Conservation (phyloP, 2,888 invertebrate species). For the Caenorhabditis sulstoni region DNA sequence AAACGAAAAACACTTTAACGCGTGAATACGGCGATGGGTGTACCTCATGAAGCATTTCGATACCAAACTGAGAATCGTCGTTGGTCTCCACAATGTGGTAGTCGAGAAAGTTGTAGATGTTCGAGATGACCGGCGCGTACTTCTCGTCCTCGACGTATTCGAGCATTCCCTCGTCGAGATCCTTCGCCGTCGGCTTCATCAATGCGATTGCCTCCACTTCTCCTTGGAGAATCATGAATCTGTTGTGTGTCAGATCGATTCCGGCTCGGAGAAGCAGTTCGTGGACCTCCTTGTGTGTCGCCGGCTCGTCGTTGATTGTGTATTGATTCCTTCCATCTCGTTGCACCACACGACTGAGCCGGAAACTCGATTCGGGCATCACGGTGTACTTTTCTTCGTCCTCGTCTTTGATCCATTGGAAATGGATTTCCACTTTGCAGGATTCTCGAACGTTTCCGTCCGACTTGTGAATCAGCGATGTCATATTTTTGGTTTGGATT, state of each 20-base stretch:
- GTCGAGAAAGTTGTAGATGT: conserved; percentile 85
- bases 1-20: no score
- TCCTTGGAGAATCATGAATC: conserved; percentile 98
- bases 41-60: no score
- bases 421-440: conserved; percentile 92
- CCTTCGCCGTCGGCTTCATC: conserved; percentile 94
- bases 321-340: no score
- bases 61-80: no score
- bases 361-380: conserved; percentile 88
- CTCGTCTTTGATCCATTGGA: conserved; percentile 84
- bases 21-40: no score
- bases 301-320: conserved; percentile 59
- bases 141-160: conserved; percentile 96
- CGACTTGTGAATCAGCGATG: conserved; percentile 90
- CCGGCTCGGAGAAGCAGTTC: conserved; percentile 88
- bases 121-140: conserved; percentile 96
- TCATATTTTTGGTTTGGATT: conserved; percentile 94
- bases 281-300: conserved; percentile 90
- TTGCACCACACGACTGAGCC: conserved; percentile 91
- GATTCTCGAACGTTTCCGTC: conserved; percentile 84
- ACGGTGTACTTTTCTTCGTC: conserved; percentile 84
- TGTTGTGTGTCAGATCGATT: conserved; percentile 95
- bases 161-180: conserved; percentile 89
- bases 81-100: conserved; percentile 80
- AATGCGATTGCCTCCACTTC: conserved; percentile 99